Evolutionary conservation across 2,888 invertebrate species (phyloP).

Genomic region (Belgica antarctica): DNA sequence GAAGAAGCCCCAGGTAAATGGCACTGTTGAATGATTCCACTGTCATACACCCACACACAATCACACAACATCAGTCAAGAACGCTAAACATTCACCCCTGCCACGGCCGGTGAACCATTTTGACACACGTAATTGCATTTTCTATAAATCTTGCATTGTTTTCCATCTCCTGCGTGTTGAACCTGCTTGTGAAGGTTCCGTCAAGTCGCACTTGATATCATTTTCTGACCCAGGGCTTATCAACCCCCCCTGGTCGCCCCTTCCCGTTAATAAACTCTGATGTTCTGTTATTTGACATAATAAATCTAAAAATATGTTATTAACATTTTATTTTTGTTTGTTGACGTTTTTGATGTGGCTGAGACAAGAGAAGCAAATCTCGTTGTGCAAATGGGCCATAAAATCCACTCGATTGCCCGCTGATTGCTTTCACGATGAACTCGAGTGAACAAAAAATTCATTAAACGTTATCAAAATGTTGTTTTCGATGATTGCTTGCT

Average conservation of each 20-base stretch:
- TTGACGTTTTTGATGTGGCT: background rate
- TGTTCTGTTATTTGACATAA: background rate
- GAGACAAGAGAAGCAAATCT: too few relatives aligned
- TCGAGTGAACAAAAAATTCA: background rate
- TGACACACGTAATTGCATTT: background rate
- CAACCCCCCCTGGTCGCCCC: background rate
- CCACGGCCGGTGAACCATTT: too few relatives aligned
- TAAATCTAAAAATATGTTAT: background rate
- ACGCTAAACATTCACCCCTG: background rate
- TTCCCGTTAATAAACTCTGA: background rate
- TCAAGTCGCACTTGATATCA: background rate
- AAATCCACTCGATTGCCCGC: background rate
- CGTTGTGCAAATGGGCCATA: background rate
- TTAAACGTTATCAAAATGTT: background rate
- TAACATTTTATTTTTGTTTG: background rate
- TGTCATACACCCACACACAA: background rate
- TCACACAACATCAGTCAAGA: background rate
- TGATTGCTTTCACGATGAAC: background rate
- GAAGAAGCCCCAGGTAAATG: slow-evolving; percentile 74
- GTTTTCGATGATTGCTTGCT: background rate
- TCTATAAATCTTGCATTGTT: background rate
- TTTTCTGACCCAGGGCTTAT: background rate
- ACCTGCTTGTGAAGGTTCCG: background rate
- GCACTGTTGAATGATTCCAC: background rate
- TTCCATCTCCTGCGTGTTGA: background rate